A percentile compares a stretch with the other conserved stretches of the same genome.
Conservation (phyloP, 2,113 vertebrate genomes). For the Peucedramus taeniatus region DNA sequence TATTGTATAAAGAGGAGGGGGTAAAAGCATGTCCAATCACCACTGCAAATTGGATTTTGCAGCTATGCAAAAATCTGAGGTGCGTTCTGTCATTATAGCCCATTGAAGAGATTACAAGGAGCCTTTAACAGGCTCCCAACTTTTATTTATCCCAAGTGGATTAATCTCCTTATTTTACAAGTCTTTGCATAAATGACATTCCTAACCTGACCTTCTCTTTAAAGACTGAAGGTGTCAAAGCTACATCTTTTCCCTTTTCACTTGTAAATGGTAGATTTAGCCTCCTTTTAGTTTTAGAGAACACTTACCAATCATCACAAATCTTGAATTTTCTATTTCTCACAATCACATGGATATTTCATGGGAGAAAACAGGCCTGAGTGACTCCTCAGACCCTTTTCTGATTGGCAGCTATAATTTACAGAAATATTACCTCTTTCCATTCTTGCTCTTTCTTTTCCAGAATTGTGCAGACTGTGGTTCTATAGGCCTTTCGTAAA, state of each 20-base stretch:
- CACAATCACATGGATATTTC: neutral
- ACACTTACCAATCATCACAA: neutral
- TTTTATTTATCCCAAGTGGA: neutral
- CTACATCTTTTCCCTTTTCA: neutral
- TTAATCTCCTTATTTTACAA: neutral
- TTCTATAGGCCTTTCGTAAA: slow-evolving; percentile 71
- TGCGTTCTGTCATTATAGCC: neutral
- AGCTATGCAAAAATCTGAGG: neutral
- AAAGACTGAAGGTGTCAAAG: neutral
- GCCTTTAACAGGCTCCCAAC: neutral
- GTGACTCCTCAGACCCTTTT: neutral
- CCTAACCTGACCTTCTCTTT: neutral
- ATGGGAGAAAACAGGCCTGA: neutral
- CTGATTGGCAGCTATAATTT: neutral
- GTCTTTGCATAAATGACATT: neutral
- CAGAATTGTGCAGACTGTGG: slow-evolving; percentile 54
- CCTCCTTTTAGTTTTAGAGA: neutral
- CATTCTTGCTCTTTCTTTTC: slow-evolving; percentile 70
- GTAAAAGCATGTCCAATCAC: neutral
- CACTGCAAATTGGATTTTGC: neutral
- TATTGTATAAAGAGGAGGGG: neutral
- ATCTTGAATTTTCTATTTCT: neutral
- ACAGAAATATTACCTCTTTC: slow-evolving; percentile 75
- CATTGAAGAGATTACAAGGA: neutral
- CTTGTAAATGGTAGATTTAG: neutral